Evolutionary conservation across 2,113 vertebrate genomes (phyloP).

Genomic region (Mixornis gularis): DNA sequence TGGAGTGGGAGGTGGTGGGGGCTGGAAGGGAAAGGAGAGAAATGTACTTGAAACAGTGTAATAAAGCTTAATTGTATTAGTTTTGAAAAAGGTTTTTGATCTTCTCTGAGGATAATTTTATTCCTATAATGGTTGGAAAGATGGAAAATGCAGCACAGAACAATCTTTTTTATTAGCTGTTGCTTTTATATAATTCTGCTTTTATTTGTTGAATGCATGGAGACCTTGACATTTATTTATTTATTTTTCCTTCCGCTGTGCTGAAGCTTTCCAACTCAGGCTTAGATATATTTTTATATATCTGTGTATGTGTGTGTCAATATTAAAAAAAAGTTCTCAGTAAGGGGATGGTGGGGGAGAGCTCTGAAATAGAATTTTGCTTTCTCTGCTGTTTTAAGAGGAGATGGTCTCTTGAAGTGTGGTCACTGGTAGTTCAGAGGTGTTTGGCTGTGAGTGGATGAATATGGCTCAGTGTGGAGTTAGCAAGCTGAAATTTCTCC

Average conservation of each 20-base stretch:
- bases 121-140: constrained; percentile 66
- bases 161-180: constrained; percentile 70
- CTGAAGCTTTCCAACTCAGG: constrained; percentile 12
- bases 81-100: constrained; percentile 69
- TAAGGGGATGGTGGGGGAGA: background rate
- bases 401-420: background rate
- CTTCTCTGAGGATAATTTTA: constrained; percentile 70
- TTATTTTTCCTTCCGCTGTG: constrained; percentile 32
- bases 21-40: constrained; percentile 29
- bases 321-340: background rate
- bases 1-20: constrained; percentile 13
- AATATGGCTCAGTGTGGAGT: background rate
- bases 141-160: constrained; percentile 51
- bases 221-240: constrained; percentile 68
- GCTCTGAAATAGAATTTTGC: background rate
- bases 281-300: background rate
- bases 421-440: background rate
- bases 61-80: constrained; percentile 72
- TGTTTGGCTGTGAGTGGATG: background rate
- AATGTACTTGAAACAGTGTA: constrained; percentile 60
- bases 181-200: constrained; percentile 70
- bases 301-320: background rate
- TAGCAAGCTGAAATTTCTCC: background rate
- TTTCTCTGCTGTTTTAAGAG: background rate
- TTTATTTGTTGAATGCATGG: constrained; percentile 62